Percentiles rank a stretch among this genome's conserved stretches.
Evolutionary conservation across 92 coral and sea anemone genomes (phyloP).

Genomic region (Porites evermanni): DNA sequence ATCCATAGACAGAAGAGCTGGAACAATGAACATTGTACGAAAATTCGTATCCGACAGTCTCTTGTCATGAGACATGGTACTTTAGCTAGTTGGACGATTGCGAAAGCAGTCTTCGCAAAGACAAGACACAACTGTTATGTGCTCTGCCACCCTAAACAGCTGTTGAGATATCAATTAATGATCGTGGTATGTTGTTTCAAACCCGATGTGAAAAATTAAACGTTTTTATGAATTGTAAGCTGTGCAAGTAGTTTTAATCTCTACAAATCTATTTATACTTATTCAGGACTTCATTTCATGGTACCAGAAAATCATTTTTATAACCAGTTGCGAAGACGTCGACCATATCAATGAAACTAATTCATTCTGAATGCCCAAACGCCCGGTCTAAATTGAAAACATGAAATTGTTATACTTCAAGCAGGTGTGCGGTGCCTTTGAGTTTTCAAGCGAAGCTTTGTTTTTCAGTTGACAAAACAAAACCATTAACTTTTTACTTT

Average conservation of each 20-base stretch:
- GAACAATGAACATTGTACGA: too few relatives aligned
- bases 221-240: conserved; percentile 18
- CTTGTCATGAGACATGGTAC: background rate
- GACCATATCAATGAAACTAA: background rate
- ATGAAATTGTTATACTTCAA: background rate
- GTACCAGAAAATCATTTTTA: background rate
- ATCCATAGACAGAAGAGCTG: too few relatives aligned
- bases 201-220: conserved; percentile 6
- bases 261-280: background rate
- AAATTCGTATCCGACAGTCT: too few relatives aligned
- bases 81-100: background rate
- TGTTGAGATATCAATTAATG: conserved; percentile 47
- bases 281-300: background rate
- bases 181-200: conserved; percentile 44
- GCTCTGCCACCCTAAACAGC: conserved; percentile 15
- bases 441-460: background rate
- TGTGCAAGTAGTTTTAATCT: background rate
- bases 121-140: background rate
- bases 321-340: too few relatives aligned
- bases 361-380: background rate
- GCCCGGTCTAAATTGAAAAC: background rate
- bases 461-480: background rate
- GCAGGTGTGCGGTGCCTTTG: conserved; percentile 15
- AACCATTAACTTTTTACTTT: background rate
- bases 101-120: background rate